Percentiles rank a stretch among this genome's conserved stretches.
These are phyloP conservation scores for Lepidocolaptes lacrymiger DNA, from an alignment of 2,797 vertebrate species.

Conservation along the genomic window DNA sequence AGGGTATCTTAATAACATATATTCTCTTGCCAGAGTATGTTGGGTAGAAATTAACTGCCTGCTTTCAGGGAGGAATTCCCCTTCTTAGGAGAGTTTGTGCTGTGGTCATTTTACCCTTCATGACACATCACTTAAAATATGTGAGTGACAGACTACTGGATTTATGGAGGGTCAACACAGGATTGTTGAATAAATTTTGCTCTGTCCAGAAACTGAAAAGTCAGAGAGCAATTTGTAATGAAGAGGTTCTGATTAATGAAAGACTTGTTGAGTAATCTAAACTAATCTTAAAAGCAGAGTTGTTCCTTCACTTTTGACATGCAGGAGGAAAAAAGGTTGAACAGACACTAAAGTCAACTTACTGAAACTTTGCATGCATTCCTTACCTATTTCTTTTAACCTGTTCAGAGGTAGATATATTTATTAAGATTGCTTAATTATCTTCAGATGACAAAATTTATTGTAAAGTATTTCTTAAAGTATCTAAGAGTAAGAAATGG, in stretches of 20 bases:
- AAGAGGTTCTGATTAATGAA: background rate
- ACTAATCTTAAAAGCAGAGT: background rate
- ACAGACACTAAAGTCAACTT: background rate
- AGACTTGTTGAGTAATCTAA: background rate
- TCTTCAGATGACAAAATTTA: slow-evolving; percentile 27
- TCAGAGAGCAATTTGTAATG: background rate
- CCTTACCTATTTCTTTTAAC: background rate
- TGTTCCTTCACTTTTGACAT: background rate
- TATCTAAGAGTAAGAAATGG: background rate
- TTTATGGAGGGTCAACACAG: background rate
- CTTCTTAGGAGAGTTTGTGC: background rate
- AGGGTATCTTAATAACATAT: background rate
- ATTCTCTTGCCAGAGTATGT: background rate
- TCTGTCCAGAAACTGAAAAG: background rate
- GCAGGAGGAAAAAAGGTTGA: background rate
- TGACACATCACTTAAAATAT: background rate
- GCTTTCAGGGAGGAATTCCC: background rate
- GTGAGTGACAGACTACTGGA: background rate
- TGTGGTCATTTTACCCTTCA: background rate
- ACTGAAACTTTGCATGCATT: background rate
- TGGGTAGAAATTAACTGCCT: slow-evolving; percentile 15
- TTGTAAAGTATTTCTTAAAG: background rate
- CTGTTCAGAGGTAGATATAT: slow-evolving; percentile 1
- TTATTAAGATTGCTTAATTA: slow-evolving; percentile 32
- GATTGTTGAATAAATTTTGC: background rate